These are phyloP conservation scores for Ranitomeya variabilis DNA, from an alignment of 2,113 vertebrate species.

Conservation along the genomic window DNA sequence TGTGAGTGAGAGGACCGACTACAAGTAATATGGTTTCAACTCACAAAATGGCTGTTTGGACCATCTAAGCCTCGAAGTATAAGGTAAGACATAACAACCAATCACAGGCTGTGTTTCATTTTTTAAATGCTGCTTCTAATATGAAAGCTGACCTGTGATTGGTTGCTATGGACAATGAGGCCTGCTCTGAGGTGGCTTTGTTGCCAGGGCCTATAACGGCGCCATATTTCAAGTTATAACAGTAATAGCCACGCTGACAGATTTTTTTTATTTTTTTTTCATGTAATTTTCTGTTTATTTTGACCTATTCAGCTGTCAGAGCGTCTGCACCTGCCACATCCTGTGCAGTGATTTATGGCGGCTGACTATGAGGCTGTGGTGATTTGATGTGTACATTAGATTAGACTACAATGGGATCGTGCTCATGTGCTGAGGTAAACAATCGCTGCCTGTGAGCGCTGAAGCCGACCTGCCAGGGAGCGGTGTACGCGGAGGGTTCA, in stretches of 20 bases:
- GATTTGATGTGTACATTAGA: neutral
- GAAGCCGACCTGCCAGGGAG: neutral
- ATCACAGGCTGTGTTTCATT: neutral
- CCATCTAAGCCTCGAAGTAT: neutral
- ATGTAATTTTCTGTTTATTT: neutral
- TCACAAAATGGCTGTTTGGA: neutral
- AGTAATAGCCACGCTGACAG: too few relatives aligned
- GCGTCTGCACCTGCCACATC: neutral
- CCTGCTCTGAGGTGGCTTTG: neutral
- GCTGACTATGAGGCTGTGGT: neutral
- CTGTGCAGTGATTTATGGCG: slow-evolving; percentile 10
- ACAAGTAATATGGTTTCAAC: neutral
- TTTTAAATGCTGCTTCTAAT: neutral
- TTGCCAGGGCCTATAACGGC: neutral
- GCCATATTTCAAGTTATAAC: too few relatives aligned
- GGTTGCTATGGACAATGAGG: neutral
- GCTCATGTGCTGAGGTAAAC: neutral
- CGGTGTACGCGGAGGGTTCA: neutral
- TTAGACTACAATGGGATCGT: neutral
- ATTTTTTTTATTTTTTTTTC: neutral
- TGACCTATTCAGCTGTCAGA: too few relatives aligned
- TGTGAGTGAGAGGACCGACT: neutral
- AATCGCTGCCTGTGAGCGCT: neutral
- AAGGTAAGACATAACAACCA: neutral
- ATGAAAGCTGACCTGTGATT: neutral